Conservation (phyloP, 2,888 invertebrate genomes). For the Phortica okadai region DNA sequence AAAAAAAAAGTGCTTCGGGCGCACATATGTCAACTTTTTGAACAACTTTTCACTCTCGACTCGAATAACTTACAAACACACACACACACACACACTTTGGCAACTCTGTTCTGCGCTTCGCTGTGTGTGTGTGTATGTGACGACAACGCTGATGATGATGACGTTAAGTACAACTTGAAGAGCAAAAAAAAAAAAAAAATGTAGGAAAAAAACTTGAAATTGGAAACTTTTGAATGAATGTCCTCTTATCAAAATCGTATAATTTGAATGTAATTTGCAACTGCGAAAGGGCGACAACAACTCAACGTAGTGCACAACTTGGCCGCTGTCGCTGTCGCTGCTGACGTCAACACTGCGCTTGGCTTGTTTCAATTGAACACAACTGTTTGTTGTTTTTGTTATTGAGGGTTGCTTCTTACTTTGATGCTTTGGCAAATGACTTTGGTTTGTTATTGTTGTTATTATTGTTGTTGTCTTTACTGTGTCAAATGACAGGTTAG, state of each 20-base stretch:
- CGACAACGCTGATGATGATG: constrained; percentile 39
- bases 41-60: constrained; percentile 23
- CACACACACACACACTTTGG: constrained; percentile 32
- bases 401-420: background rate
- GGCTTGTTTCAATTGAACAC: background rate
- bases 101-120: constrained; percentile 39
- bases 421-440: background rate
- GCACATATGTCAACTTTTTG: constrained; percentile 76
- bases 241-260: constrained; percentile 75
- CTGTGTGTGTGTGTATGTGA: constrained; percentile 53
- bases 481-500: background rate
- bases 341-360: background rate
- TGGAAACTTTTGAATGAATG: constrained; percentile 72
- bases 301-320: background rate
- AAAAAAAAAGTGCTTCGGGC: constrained; percentile 73
- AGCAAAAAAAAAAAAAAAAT: constrained; percentile 46
- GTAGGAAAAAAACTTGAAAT: constrained; percentile 66
- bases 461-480: background rate
- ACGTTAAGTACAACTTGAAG: constrained; percentile 51
- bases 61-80: constrained; percentile 1
- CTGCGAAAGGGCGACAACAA: constrained; percentile 59
- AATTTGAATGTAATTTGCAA: constrained; percentile 76
- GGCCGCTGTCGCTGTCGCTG: background rate
- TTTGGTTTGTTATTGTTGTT: background rate
- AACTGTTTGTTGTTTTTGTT: background rate